Conservation (phyloP, 2,113 vertebrate genomes). For the Petroica traversi region DNA sequence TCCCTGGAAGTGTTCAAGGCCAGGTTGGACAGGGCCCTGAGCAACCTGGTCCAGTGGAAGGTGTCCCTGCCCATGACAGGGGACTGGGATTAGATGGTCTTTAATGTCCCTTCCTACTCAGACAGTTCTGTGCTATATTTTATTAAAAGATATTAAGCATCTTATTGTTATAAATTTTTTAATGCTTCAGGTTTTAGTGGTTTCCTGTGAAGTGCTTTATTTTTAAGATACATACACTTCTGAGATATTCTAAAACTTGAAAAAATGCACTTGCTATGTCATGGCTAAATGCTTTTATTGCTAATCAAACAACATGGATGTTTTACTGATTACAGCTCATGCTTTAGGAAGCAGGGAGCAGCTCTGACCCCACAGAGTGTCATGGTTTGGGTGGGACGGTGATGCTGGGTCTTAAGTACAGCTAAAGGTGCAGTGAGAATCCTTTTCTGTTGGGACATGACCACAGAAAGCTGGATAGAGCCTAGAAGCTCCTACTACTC, state of each 20-base stretch:
- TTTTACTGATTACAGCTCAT: background rate
- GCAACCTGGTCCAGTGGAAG: background rate
- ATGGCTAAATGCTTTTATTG: background rate
- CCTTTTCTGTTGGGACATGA: background rate
- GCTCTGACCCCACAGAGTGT: background rate
- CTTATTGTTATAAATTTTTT: background rate
- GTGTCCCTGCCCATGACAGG: background rate
- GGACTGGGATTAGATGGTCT: background rate
- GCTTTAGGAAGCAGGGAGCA: background rate
- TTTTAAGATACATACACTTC: background rate
- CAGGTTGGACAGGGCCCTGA: background rate
- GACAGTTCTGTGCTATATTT: background rate
- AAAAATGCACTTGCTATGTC: background rate
- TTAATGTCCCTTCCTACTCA: background rate
- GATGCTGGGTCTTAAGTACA: background rate
- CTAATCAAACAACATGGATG: background rate
- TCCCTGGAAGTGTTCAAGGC: background rate
- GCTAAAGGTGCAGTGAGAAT: background rate
- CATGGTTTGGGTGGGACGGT: background rate
- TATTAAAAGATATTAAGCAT: background rate
- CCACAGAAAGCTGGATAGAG: background rate
- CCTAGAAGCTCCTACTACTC: background rate
- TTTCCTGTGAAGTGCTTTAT: background rate
- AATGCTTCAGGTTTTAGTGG: background rate
- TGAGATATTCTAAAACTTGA: background rate